A percentile compares a stretch with the other conserved stretches of the same genome.
phyloP scores from a whole-genome alignment of 2,113 vertebrate genomes.

The Entosphenus tridentatus region DNA sequence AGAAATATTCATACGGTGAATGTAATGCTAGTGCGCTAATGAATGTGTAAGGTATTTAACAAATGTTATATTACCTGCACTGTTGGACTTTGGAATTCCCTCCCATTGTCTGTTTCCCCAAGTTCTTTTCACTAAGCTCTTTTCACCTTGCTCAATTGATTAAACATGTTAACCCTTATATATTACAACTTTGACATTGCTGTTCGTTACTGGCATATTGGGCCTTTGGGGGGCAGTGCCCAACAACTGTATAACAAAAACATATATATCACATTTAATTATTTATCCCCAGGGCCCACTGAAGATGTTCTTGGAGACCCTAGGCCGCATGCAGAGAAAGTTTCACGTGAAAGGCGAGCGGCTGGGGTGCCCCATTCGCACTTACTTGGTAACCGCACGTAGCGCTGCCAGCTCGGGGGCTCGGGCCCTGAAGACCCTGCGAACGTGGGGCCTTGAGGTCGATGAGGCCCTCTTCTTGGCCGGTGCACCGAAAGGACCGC shows the following conservation, averaged over 20 bases:
- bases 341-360: conserved; percentile 66
- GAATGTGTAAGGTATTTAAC: not conserved
- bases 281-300: conserved; percentile 39
- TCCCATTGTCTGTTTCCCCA: too few species aligned
- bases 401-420: conserved; percentile 74
- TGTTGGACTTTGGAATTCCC: too few species aligned
- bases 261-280: not conserved
- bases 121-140: not conserved
- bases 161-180: not conserved
- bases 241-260: not conserved
- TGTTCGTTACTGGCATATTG: too few species aligned
- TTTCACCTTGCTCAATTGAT: not conserved
- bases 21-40: not conserved
- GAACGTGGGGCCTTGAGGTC: conserved; percentile 74
- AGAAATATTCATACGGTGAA: not conserved
- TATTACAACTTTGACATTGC: too few species aligned
- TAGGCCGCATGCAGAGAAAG: conserved; percentile 77
- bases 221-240: not conserved
- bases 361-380: conserved; percentile 70
- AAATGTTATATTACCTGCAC: not conserved
- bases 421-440: conserved; percentile 62
- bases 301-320: conserved; percentile 64
- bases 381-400: conserved; percentile 68
- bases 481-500: conserved; percentile 63
- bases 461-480: conserved; percentile 78